Conservation (phyloP, 2,888 invertebrate genomes). For the Nasonia oneida region DNA sequence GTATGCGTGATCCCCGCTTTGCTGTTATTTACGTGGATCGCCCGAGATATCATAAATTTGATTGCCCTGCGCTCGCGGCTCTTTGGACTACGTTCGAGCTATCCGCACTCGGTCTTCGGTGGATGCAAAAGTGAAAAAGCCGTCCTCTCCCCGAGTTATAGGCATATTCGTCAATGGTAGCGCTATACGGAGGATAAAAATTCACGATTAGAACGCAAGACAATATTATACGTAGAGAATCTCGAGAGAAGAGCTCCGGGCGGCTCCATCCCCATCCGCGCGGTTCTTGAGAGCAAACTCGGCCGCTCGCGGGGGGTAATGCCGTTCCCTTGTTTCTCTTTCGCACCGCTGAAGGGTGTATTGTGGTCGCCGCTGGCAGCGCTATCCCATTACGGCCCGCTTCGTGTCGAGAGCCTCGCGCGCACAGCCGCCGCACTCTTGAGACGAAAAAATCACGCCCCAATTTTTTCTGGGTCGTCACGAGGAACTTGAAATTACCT, state of each 20-base stretch:
- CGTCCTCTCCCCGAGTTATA: too few species aligned
- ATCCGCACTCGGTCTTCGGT: too few species aligned
- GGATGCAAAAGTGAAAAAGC: too few species aligned
- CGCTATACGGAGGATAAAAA: neutral
- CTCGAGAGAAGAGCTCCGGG: constrained; percentile 3
- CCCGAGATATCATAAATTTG: neutral
- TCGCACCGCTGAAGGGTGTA: constrained; percentile 76
- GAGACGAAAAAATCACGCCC: neutral
- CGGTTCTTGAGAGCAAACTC: neutral
- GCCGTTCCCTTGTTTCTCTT: constrained; percentile 78
- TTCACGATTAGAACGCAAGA: neutral
- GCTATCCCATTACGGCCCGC: constrained; percentile 72
- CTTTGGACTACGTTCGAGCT: too few species aligned
- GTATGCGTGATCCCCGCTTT: neutral
- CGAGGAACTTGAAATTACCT: neutral
- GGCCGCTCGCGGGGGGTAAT: constrained; percentile 68
- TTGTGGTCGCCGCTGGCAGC: constrained; percentile 74
- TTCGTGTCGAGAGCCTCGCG: constrained; percentile 48
- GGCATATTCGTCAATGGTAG: neutral
- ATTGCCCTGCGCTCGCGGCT: neutral
- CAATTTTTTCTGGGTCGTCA: neutral
- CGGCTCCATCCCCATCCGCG: neutral
- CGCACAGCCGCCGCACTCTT: neutral
- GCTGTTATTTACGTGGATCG: neutral
- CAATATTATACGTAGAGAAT: neutral